Conservation (phyloP, 1,140 invertebrate genomes). For the Adoxophyes honmai region DNA sequence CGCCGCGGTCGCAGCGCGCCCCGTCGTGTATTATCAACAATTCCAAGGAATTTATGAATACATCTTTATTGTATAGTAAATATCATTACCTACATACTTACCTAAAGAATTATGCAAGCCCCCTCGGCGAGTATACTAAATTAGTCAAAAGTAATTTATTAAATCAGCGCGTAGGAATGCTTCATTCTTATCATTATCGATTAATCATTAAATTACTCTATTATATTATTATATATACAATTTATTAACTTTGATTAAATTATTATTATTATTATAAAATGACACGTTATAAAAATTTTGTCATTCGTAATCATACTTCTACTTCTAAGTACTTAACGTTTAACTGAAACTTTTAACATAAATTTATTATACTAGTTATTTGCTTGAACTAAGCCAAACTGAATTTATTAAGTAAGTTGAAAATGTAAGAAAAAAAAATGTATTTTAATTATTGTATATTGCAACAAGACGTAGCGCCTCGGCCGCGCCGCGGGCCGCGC, state of each 20-base stretch:
- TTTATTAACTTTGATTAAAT: slow-evolving; percentile 78
- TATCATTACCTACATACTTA: slow-evolving; percentile 73
- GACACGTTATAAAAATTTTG: slow-evolving; percentile 76
- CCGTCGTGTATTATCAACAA: slow-evolving; percentile 68
- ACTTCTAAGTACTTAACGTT: slow-evolving; percentile 74
- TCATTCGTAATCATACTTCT: slow-evolving; percentile 77
- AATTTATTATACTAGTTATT: slow-evolving; percentile 77
- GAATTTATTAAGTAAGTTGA: slow-evolving; percentile 77
- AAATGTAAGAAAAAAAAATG: slow-evolving; percentile 73
- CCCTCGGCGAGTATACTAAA: slow-evolving; percentile 75
- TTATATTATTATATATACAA: slow-evolving; percentile 78
- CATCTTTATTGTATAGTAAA: slow-evolving; percentile 68
- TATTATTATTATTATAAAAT: slow-evolving; percentile 76
- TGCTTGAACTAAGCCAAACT: slow-evolving; percentile 76
- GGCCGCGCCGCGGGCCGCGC: slow-evolving; percentile 37
- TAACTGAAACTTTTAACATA: slow-evolving; percentile 75
- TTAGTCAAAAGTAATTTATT: slow-evolving; percentile 78
- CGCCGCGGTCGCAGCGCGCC: slow-evolving; percentile 45
- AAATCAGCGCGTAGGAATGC: slow-evolving; percentile 76
- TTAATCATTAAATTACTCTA: slow-evolving; percentile 79
- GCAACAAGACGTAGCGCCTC: slow-evolving; percentile 46
- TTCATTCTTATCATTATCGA: slow-evolving; percentile 79
- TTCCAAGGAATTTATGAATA: slow-evolving; percentile 70
- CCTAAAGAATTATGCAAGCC: slow-evolving; percentile 69
- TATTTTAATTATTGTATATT: slow-evolving; percentile 76